phyloP scores from a whole-genome alignment of 2,113 vertebrate species.

The Stictonetta naevosa region DNA sequence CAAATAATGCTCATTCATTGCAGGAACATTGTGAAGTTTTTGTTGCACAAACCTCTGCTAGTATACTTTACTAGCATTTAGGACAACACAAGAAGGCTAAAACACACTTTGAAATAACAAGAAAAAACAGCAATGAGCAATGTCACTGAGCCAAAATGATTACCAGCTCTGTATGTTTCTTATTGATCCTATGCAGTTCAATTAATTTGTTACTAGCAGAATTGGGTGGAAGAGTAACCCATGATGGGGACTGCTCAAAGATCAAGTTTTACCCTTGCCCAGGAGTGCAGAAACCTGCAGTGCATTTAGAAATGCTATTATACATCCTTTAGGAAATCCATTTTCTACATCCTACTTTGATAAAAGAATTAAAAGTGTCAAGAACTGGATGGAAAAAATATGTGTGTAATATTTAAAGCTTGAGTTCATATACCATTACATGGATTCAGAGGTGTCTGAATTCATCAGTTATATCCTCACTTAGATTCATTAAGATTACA shows the following conservation, averaged over 20 bases:
- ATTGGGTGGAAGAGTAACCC: not conserved
- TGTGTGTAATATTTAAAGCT: conserved; percentile 12
- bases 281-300: not conserved
- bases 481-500: conserved; percentile 45
- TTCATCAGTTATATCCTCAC: conserved; percentile 39
- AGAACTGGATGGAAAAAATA: conserved; percentile 30
- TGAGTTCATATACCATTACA: conserved; percentile 21
- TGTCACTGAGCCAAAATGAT: not conserved
- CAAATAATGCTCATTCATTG: not conserved
- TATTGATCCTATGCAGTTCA: not conserved
- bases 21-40: not conserved
- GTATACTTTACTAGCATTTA: not conserved
- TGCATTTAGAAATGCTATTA: not conserved
- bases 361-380: conserved; percentile 24
- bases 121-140: not conserved
- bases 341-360: not conserved
- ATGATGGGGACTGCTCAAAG: not conserved
- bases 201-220: not conserved
- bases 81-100: not conserved
- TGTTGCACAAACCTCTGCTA: not conserved
- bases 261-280: not conserved
- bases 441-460: conserved; percentile 21
- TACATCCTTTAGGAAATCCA: not conserved
- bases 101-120: not conserved
- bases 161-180: not conserved